phyloP scores from a whole-genome alignment of 2,888 invertebrate species.

The Spisula solida region DNA sequence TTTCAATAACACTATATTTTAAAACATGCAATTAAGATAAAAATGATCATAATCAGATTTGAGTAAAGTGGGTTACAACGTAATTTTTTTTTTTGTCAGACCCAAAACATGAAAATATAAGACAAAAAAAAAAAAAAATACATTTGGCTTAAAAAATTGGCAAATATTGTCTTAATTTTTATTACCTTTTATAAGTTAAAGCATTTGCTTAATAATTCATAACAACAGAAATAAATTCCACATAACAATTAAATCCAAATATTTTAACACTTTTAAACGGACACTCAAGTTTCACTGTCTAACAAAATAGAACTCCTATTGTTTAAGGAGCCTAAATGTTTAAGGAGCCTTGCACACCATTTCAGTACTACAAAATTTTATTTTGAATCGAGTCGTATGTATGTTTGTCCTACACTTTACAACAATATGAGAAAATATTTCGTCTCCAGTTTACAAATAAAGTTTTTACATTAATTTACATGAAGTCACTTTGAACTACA shows the following conservation, averaged over 20 bases:
- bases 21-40: too few species aligned
- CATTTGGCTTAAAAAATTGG: too few species aligned
- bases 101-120: too few species aligned
- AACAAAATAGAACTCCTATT: background rate
- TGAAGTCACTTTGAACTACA: background rate
- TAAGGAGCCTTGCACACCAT: background rate
- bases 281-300: background rate
- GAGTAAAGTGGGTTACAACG: too few species aligned
- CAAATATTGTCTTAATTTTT: too few species aligned
- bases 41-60: too few species aligned
- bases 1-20: too few species aligned
- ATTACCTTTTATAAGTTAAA: too few species aligned
- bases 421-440: background rate
- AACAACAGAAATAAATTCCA: background rate
- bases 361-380: background rate
- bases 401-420: background rate
- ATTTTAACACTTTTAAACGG: background rate
- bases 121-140: too few species aligned
- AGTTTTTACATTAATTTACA: background rate
- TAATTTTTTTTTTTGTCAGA: too few species aligned
- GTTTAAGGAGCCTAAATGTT: background rate
- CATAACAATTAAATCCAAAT: background rate
- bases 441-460: background rate
- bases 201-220: background rate
- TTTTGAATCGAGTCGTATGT: background rate